A percentile compares a stretch with the other conserved stretches of the same genome.
Evolutionary conservation across 2,888 invertebrate genomes (phyloP).

Genomic region (Entomobrya proxima): DNA sequence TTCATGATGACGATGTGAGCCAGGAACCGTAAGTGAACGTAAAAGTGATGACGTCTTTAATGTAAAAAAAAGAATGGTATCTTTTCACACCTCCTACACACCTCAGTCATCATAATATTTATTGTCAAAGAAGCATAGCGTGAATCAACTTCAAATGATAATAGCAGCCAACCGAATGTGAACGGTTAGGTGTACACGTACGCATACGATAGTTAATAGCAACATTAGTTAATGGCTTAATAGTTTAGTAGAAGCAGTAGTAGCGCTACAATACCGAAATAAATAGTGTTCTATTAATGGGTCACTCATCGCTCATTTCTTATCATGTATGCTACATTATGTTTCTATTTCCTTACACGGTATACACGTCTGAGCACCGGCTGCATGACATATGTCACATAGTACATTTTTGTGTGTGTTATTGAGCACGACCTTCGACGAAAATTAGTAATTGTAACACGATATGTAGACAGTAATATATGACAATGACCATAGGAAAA

Average conservation of each 20-base stretch:
- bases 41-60: slow-evolving; percentile 34
- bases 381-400: slow-evolving; percentile 64
- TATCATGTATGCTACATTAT: neutral
- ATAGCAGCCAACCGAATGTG: neutral
- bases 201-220: too few species aligned
- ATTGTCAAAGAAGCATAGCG: neutral
- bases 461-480: slow-evolving; percentile 12
- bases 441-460: neutral
- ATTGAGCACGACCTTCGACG: slow-evolving; percentile 35
- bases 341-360: slow-evolving; percentile 7
- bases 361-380: slow-evolving; percentile 29
- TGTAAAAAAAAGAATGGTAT: neutral
- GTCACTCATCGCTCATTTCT: slow-evolving; percentile 11
- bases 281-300: neutral
- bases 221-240: too few species aligned
- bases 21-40: neutral
- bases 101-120: neutral
- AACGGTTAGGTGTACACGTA: neutral
- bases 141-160: neutral
- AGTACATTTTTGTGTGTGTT: neutral
- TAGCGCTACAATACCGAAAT: neutral
- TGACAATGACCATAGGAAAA: slow-evolving; percentile 2
- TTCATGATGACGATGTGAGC: neutral
- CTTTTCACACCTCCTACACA: slow-evolving; percentile 41
- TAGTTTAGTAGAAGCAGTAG: too few species aligned